Conservation (phyloP, 2,113 vertebrate genomes). For the Illadopsis cleaveri region DNA sequence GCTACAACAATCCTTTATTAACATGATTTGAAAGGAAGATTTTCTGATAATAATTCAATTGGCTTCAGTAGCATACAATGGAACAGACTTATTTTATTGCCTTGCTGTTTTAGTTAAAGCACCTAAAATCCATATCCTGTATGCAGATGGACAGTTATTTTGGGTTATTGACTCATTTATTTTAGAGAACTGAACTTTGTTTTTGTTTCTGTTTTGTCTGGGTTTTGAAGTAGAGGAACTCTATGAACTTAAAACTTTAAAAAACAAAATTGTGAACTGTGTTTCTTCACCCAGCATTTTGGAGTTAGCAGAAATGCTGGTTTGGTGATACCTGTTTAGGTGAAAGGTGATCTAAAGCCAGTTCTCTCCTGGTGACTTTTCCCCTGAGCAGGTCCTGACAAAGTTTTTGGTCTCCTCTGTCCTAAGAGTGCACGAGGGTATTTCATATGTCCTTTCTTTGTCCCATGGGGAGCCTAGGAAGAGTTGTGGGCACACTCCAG, state of each 20-base stretch:
- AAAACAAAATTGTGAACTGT: background rate
- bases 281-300: background rate
- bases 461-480: background rate
- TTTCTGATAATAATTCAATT: conserved; percentile 23
- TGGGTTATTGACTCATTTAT: background rate
- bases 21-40: conserved; percentile 9
- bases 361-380: background rate
- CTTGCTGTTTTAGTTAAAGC: background rate
- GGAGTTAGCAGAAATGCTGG: background rate
- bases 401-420: background rate
- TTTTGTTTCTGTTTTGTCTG: background rate
- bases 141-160: background rate
- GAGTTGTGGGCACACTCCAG: background rate
- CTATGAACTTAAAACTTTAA: background rate
- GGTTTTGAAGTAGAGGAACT: background rate
- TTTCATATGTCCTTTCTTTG: background rate
- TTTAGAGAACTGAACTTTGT: background rate
- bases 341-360: background rate
- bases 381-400: background rate
- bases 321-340: background rate
- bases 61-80: background rate
- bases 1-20: background rate
- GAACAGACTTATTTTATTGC: background rate
- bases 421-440: accelerated
- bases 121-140: background rate